Evolutionary conservation across 2,888 invertebrate species (phyloP), one percentile per base, ranked within the genome.

Genomic region (Magallana nippona): DNA sequence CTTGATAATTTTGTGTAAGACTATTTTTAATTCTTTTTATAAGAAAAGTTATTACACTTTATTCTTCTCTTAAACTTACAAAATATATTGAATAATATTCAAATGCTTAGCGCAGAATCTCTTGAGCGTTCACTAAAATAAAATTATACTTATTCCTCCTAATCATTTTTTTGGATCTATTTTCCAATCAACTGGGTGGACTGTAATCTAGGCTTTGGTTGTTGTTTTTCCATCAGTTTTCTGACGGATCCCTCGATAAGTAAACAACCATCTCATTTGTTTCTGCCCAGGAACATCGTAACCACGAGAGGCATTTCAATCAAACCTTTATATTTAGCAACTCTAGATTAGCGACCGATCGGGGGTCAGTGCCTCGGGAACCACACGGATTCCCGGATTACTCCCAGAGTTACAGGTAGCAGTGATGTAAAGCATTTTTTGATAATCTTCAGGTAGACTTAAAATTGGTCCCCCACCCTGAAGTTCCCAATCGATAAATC

Each of bases 381-480:
- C 15, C 27, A 71, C 71, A 19, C 22, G 27, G 27, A 71, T 32
- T 71, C 27, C 3, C 71, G 22, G 71, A 71, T 27, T 71, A 15
- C 32, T 27, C 2, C 17, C 71, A 11, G 15, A 15, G 27, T 19
- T 13, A 71, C 13, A 71, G 27, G 71, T 71, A 27, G 27, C 32
- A 27, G 32, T 15, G 13, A 71, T 15, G 71, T 13, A 27, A 71
- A 15, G 32, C 15, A 71, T 71, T 71, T 71, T 22, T 27, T 22
- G 71, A 71, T 71, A 71, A 71, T 71, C 71, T 32, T 32, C 15
- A 22, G 71, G 15, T 22, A 71, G 27, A 71, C 32, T 71, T 27
- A 71, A 71, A 27, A 13, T 13, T 27, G 71, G 71, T 71, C 71
- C 71, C 71, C 71, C 71, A 71, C 71, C 32, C 71, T 71, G 27